A percentile compares a stretch with the other conserved stretches of the same genome.
These are phyloP conservation scores for Copidosoma floridanum DNA, from an alignment of 1,140 invertebrate species.

Conservation along the genomic window DNA sequence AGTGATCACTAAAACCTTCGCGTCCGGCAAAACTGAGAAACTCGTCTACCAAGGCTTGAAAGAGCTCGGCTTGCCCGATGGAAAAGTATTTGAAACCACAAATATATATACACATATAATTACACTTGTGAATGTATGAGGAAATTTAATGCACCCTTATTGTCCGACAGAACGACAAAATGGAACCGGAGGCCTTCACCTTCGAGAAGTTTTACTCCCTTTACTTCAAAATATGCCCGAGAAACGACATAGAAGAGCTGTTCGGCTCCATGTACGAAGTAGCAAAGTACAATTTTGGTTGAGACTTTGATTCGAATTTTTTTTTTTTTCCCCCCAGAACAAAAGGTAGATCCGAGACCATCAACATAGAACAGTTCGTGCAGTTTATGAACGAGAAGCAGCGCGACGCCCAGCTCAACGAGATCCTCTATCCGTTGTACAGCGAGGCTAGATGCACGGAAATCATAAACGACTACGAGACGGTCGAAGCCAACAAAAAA, in stretches of 20 bases:
- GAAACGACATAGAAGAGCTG: conserved; percentile 98
- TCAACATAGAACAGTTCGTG: conserved; percentile 82
- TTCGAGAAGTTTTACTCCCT: conserved; percentile 98
- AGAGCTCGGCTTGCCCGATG: conserved; percentile 91
- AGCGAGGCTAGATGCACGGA: conserved; percentile 90
- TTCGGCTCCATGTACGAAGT: conserved; percentile 87
- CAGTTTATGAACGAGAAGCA: conserved; percentile 98
- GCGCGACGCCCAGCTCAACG: conserved; percentile 95
- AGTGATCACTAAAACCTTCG: conserved; percentile 95
- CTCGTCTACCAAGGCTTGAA: conserved; percentile 93
- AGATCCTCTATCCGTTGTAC: conserved; percentile 97
- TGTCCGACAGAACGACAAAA: conserved; percentile 76
- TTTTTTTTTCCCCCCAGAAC: conserved; percentile 62
- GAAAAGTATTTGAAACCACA: too few species aligned
- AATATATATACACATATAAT: too few species aligned
- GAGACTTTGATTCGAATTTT: background rate
- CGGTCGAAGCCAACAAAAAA: conserved; percentile 73
- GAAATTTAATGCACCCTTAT: background rate
- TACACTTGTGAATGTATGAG: too few species aligned
- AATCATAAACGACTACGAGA: conserved; percentile 93
- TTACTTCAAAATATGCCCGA: conserved; percentile 97
- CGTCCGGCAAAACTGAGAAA: conserved; percentile 97
- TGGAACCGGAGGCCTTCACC: conserved; percentile 91
- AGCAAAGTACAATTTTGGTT: conserved; percentile 4
- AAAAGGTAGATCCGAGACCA: conserved; percentile 80